Conservation (phyloP, 1,140 invertebrate species). For the Philopotamus ludificatus region DNA sequence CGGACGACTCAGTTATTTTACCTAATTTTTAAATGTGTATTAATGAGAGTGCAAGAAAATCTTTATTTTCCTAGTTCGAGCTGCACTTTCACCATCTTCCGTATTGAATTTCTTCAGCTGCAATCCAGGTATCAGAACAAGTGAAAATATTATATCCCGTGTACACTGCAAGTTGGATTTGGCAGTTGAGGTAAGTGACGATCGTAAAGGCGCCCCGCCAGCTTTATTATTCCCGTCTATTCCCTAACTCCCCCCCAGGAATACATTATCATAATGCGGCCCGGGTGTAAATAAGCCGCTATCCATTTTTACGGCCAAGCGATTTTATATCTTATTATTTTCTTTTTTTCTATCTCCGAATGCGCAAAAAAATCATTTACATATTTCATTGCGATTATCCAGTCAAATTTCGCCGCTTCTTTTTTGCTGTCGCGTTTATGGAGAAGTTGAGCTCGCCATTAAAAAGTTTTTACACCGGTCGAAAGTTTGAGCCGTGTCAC, state of each 20-base stretch:
- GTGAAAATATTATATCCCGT: conserved; percentile 16
- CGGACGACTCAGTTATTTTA: too few species aligned
- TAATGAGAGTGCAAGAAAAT: too few species aligned
- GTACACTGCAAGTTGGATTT: conserved; percentile 13
- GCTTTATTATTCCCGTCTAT: conserved; percentile 34
- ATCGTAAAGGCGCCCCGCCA: conserved; percentile 34
- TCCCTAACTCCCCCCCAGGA: conserved; percentile 25
- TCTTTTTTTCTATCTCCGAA: not conserved
- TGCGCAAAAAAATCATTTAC: conserved; percentile 32
- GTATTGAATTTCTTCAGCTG: not conserved
- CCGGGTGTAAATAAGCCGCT: conserved; percentile 32
- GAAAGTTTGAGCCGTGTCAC: not conserved
- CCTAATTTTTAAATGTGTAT: too few species aligned
- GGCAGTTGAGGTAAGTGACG: conserved; percentile 34
- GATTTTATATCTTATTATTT: not conserved
- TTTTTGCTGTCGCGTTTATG: conserved; percentile 9
- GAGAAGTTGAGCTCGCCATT: conserved; percentile 33
- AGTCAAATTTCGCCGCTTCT: conserved; percentile 38
- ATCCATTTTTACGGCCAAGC: conserved; percentile 26
- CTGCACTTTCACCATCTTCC: too few species aligned
- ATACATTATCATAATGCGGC: conserved; percentile 32
- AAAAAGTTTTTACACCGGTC: conserved; percentile 29
- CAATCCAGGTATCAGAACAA: not conserved
- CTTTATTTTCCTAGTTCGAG: too few species aligned
- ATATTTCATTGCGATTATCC: conserved; percentile 39